phyloP scores from a whole-genome alignment of 2,113 vertebrate species.

The Tringa solitaria region DNA sequence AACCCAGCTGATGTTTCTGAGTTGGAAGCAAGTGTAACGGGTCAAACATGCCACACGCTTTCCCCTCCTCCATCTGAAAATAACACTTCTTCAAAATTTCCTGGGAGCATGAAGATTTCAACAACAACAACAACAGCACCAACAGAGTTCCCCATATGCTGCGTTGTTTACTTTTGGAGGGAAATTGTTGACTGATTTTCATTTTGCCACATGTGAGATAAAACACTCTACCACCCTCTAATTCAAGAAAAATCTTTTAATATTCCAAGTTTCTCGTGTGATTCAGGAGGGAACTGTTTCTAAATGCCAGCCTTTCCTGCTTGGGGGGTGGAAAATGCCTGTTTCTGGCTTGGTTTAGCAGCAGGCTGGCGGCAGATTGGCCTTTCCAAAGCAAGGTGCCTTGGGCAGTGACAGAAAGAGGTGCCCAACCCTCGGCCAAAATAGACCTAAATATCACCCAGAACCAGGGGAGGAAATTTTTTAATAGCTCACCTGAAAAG shows the following conservation, averaged over 20 bases:
- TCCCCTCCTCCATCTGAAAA: not conserved
- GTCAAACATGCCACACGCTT: not conserved
- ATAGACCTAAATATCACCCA: not conserved
- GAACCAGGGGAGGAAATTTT: not conserved
- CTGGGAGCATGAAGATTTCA: not conserved
- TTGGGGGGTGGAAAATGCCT: not conserved
- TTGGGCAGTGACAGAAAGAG: not conserved
- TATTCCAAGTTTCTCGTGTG: not conserved
- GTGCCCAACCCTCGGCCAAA: not conserved
- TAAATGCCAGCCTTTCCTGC: not conserved
- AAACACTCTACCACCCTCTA: not conserved
- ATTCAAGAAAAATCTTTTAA: not conserved
- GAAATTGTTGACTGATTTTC: conserved; percentile 3
- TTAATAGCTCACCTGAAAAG: not conserved
- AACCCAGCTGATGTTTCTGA: not conserved
- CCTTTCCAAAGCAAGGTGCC: not conserved
- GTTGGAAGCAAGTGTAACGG: not conserved
- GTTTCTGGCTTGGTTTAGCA: not conserved
- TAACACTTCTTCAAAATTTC: not conserved
- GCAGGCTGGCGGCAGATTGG: not conserved
- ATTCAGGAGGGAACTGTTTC: not conserved
- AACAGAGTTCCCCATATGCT: conserved; percentile 3
- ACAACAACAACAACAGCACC: not conserved
- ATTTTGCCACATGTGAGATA: not conserved
- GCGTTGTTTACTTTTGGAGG: not conserved